These are phyloP conservation scores for Anhinga rufa DNA, from an alignment of 2,113 vertebrate genomes.

Conservation along the genomic window DNA sequence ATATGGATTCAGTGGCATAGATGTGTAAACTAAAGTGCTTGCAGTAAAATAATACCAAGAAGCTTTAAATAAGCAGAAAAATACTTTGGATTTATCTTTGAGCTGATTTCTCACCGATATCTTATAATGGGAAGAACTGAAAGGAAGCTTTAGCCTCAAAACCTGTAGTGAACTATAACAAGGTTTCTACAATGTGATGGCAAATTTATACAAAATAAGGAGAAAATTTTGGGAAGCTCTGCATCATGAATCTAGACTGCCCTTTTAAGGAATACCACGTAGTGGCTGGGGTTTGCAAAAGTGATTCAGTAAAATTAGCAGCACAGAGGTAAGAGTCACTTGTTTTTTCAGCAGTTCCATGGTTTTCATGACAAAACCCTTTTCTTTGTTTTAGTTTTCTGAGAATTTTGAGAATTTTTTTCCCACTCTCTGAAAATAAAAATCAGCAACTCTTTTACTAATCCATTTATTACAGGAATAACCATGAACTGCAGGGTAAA, in stretches of 20 bases:
- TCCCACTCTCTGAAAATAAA: neutral
- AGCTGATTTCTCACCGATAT: neutral
- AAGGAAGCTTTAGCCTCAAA: neutral
- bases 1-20: neutral
- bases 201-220: neutral
- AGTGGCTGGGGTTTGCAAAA: neutral
- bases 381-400: neutral
- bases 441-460: neutral
- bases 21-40: neutral
- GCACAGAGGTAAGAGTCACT: neutral
- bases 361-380: neutral
- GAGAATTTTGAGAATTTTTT: neutral
- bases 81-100: neutral
- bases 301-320: neutral
- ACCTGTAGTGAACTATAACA: fast-evolving
- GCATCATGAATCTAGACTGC: neutral
- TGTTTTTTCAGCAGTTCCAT: neutral
- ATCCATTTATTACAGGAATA: neutral
- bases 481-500: neutral
- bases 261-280: neutral
- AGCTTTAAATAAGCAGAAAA: neutral
- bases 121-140: neutral
- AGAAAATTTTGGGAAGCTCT: neutral
- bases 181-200: neutral
- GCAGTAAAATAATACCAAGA: neutral